Conservation (phyloP, 2,797 vertebrate genomes). For the Melanotaenia nigrans region DNA sequence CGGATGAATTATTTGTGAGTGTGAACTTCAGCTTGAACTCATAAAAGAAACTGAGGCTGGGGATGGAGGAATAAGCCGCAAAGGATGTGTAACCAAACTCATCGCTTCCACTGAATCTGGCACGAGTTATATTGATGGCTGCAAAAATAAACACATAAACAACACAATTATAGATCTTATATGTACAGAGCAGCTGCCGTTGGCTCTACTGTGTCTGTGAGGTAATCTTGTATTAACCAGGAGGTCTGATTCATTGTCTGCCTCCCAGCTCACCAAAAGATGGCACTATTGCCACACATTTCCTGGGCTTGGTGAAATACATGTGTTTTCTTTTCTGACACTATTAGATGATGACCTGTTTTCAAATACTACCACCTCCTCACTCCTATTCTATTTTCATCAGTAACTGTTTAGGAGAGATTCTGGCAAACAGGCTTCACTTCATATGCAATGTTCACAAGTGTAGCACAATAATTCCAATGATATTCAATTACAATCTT, state of each 20-base stretch:
- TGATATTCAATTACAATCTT: conserved; percentile 72
- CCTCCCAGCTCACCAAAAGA: conserved; percentile 72
- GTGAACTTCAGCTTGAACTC: conserved; percentile 90
- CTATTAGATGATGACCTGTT: conserved; percentile 77
- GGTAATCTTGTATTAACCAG: conserved; percentile 15
- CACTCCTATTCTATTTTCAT: conserved; percentile 77
- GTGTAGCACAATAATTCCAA: conserved; percentile 58
- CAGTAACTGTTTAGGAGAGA: conserved; percentile 72
- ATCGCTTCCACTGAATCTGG: conserved; percentile 86
- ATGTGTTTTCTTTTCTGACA: conserved; percentile 59
- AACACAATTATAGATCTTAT: conserved; percentile 10
- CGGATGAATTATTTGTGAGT: conserved; percentile 82
- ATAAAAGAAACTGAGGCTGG: conserved; percentile 83
- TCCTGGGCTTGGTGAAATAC: conserved; percentile 19
- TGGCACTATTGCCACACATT: conserved; percentile 82
- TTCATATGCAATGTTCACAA: conserved; percentile 63
- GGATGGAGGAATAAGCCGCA: conserved; percentile 81
- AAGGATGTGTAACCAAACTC: conserved; percentile 89
- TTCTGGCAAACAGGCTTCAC: conserved; percentile 57
- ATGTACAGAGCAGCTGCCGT: not conserved
- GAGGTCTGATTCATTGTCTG: conserved; percentile 29
- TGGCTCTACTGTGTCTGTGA: conserved; percentile 13
- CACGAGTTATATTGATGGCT: conserved; percentile 86
- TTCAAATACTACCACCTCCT: conserved; percentile 76
- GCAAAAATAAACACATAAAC: conserved; percentile 52